Conservation (phyloP, 2,797 vertebrate genomes). For the Macropus fuliginosus region DNA sequence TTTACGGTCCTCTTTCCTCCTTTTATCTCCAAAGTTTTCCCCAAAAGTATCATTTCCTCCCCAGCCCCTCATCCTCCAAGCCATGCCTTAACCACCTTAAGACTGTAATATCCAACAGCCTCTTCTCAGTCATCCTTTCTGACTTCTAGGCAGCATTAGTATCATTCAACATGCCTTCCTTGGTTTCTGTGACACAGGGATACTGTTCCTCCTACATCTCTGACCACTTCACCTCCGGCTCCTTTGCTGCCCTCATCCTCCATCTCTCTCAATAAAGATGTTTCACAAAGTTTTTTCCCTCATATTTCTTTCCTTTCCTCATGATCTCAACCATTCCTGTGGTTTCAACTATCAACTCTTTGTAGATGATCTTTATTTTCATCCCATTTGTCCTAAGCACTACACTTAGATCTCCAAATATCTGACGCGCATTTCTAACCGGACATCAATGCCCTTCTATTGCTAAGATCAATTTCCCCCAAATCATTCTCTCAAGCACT, state of each 20-base stretch:
- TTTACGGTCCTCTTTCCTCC: neutral
- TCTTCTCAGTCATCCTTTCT: neutral
- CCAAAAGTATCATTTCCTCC: neutral
- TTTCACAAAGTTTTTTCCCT: neutral
- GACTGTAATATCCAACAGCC: neutral
- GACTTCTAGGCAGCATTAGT: neutral
- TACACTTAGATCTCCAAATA: neutral
- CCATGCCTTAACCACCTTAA: neutral
- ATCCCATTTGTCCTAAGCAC: neutral
- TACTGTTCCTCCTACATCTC: neutral
- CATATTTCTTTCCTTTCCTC: neutral
- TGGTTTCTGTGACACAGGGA: neutral
- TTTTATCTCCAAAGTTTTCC: neutral
- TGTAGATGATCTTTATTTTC: neutral
- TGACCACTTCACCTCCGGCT: neutral
- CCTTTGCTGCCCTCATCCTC: neutral
- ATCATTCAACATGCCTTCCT: neutral
- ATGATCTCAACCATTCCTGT: neutral
- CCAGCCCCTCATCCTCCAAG: neutral
- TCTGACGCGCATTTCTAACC: neutral
- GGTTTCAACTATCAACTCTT: neutral
- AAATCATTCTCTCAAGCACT: neutral
- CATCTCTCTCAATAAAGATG: neutral
- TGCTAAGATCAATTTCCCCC: neutral
- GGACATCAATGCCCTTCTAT: neutral